phyloP scores from a whole-genome alignment of 2,888 invertebrate species.

The Cyrtodaria siliqua region DNA sequence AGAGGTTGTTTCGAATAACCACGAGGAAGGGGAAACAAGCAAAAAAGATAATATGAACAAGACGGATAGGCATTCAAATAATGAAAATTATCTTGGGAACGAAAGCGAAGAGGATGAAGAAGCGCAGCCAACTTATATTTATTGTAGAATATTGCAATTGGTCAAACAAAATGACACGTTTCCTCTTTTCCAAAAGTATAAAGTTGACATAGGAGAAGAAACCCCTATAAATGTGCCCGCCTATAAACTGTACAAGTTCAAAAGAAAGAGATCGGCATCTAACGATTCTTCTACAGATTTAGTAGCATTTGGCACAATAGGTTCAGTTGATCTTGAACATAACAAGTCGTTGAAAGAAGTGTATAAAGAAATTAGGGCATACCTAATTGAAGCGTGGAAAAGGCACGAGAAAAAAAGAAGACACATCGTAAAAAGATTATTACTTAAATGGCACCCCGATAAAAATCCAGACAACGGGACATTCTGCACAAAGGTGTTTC shows the following conservation, averaged over 20 bases:
- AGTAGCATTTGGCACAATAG: constrained; percentile 2
- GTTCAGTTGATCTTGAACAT: background rate
- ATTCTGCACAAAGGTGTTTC: constrained; percentile 62
- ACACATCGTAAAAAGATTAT: constrained; percentile 44
- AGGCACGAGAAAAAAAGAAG: constrained; percentile 39
- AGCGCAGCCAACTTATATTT: constrained; percentile 2
- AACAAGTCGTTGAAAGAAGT: constrained; percentile 36
- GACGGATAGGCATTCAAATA: too few species aligned
- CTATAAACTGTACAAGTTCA: constrained; percentile 39
- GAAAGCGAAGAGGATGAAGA: constrained; percentile 10
- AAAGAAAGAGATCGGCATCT: background rate
- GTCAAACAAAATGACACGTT: background rate
- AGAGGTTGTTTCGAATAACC: constrained; percentile 1
- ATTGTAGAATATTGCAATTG: constrained; percentile 4
- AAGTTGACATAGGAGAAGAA: constrained; percentile 30
- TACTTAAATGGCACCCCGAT: constrained; percentile 67
- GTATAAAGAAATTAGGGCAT: constrained; percentile 19
- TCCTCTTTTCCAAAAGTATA: constrained; percentile 33
- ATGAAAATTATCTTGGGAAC: too few species aligned
- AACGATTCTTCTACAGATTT: background rate
- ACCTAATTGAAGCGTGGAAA: constrained; percentile 48
- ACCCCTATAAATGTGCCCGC: constrained; percentile 8
- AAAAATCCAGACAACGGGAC: constrained; percentile 57
- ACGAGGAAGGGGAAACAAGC: too few species aligned
- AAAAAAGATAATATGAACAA: too few species aligned